Base-by-base conservation (phyloP, 2,797 vertebrate species). In the Xiphophorus birchmanni region DNA sequence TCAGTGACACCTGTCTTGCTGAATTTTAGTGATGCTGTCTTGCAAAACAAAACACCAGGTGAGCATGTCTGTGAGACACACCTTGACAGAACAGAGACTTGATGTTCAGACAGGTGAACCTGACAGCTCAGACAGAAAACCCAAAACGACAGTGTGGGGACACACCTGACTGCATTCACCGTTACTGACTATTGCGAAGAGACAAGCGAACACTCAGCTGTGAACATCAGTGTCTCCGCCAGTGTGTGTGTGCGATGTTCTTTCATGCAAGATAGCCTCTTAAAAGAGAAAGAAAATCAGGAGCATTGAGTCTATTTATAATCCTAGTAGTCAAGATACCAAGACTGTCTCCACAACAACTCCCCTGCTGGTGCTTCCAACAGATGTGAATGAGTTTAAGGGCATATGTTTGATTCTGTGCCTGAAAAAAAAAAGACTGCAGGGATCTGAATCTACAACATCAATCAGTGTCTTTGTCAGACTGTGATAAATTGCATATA, bases 261-360 rank as follows among this genome's bases (percentile, higher is more conserved):
- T 74, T 77, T 90, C 87, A 86, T 88, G 83, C 88, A 84, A 88
- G 87, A 84, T 52, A 82, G 76, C 80, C 77, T 88, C 88, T 84
- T 84, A 21, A 82, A 92, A 82, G 80, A 75, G 83, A 88, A 84
- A 89, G 11, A 29, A 58, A 58, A 58, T 56, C 23, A 80, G 85
- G 81, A 88, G 84, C 75, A 82, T 89, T 85, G 60, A 17, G 85
- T 40, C 90, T 94, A 94, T 94, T 94, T 88, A 86, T 94, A 95
- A 92, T 21, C 88, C 69, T 74, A 15, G 82, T 87, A 89, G 88
- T 2, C 42, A 72, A 72, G 86, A 88, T 60, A 88, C 75, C 76
- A 73, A 86, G 79, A 75, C 84, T 50, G 86, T 77, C 84, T 78
- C 76, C 69, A 88, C 60, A 85, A 80, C 78, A 86, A 90, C 81